phyloP scores from a whole-genome alignment of 2,113 vertebrate genomes.

The Trichechus manatus region DNA sequence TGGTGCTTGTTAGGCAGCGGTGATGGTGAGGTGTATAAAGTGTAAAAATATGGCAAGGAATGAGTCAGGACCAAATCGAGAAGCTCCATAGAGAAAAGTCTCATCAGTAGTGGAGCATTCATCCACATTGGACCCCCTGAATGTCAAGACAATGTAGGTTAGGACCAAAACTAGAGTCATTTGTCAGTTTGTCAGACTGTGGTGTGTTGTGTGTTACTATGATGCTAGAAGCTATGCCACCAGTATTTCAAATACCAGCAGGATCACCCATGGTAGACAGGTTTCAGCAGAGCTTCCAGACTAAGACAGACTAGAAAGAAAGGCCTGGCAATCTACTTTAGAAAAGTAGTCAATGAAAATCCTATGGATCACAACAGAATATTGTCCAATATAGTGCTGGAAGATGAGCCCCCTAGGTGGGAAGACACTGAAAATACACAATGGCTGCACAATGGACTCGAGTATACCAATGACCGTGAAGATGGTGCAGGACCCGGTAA shows the following conservation, averaged over 20 bases:
- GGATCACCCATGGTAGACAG: too few relatives aligned
- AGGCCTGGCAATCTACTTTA: too few relatives aligned
- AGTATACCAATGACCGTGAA: not conserved
- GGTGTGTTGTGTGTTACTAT: too few relatives aligned
- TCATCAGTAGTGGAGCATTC: not conserved
- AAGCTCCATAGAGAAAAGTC: not conserved
- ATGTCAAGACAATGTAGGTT: not conserved
- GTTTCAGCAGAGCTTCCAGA: too few relatives aligned
- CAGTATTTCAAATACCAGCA: too few relatives aligned
- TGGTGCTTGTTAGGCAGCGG: too few relatives aligned
- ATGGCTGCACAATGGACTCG: not conserved
- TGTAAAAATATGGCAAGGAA: too few relatives aligned
- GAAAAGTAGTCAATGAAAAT: too few relatives aligned
- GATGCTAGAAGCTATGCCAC: too few relatives aligned
- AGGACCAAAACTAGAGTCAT: not conserved
- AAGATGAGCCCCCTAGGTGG: not conserved
- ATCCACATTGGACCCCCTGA: not conserved
- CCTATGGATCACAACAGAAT: too few relatives aligned
- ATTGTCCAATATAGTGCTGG: not conserved
- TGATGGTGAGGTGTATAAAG: not conserved
- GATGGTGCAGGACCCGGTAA: not conserved
- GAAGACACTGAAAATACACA: not conserved
- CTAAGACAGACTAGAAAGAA: too few relatives aligned
- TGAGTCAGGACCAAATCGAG: not conserved
- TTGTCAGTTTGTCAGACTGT: too few relatives aligned